Evolutionary conservation across 2,797 vertebrate species (phyloP), one percentile per base, ranked within the genome.

Genomic region (Sebastes steindachneri): DNA sequence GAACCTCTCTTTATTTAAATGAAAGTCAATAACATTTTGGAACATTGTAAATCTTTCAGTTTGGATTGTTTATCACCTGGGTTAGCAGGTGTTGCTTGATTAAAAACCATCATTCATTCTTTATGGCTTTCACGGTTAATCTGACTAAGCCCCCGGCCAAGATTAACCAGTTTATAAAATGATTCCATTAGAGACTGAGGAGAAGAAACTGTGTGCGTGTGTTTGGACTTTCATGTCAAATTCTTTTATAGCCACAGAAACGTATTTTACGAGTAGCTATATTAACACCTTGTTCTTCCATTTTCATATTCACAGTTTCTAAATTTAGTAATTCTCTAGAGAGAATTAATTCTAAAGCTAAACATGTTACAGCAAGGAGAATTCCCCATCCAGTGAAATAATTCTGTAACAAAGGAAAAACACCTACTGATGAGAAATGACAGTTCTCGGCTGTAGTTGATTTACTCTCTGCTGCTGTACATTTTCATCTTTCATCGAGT

Each of bases 101-200:
- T 82, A 75, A 87, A 37, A 70, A 37, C 17, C 45, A 11, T 77
- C 25, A 73, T 87, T 77, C 84, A 77, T 88, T 85, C 68, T 76
- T 73, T 14, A 35, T 80, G 78, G 68, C 57, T 79, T 86, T 62
- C 86, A 70, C 59, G 85, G 89, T 90, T 82, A 88, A 88, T 88
- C 68, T 85, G 79, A 83, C 63, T 85, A 72, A 89, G 14, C 70
- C 64, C 72, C 70, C 7, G 17, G 84, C 60, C 67, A 71, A 85
- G 75, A 89, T 90, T 90, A 89, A 88, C 55, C 1, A 57, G 60
- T 82, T 92, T 86, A 82, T 29, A 17, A 79, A 5, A 86, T 77
- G 70, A 93, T 89, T 82, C 73, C 26, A 82, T 92, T 83, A 89
- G 66, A 78, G 79, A 63, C 58, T 63, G 59, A 68, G 29, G 37